These are phyloP conservation scores for Austrofundulus limnaeus DNA, from an alignment of 2,113 vertebrate genomes.

Conservation along the genomic window DNA sequence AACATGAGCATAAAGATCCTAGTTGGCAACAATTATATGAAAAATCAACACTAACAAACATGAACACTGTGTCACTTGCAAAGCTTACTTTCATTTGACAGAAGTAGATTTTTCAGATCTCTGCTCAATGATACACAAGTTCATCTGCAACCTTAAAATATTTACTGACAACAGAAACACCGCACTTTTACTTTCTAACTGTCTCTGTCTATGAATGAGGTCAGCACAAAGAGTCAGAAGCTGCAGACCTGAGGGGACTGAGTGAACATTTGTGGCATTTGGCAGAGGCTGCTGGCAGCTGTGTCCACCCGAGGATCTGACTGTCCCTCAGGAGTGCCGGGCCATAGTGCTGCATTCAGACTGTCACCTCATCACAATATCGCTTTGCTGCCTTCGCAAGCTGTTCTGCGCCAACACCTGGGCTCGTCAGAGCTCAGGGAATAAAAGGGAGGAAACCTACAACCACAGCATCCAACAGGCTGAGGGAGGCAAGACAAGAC, in stretches of 20 bases:
- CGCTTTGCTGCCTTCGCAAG: slow-evolving; percentile 62
- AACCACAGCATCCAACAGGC: slow-evolving; percentile 11
- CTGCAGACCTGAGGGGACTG: slow-evolving; percentile 34
- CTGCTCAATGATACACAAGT: too few species aligned
- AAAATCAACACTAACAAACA: too few species aligned
- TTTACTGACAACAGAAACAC: slow-evolving; percentile 7
- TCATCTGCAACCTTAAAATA: not conserved
- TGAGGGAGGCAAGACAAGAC: slow-evolving; percentile 27
- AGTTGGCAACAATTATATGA: too few species aligned
- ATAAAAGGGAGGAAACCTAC: slow-evolving; percentile 39
- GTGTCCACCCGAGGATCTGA: slow-evolving; percentile 60
- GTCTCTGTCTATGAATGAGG: slow-evolving; percentile 52
- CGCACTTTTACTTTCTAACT: slow-evolving; percentile 23
- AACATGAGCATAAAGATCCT: too few species aligned
- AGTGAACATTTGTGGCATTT: slow-evolving; percentile 74
- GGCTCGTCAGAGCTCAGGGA: slow-evolving; percentile 52
- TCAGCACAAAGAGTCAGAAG: slow-evolving; percentile 52
- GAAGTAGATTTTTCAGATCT: too few species aligned
- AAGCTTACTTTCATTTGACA: not conserved
- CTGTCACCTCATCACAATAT: slow-evolving; percentile 57
- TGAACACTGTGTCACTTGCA: too few species aligned
- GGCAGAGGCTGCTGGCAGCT: too few species aligned
- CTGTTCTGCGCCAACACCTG: slow-evolving; percentile 70
- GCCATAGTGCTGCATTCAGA: too few species aligned
- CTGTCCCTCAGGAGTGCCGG: slow-evolving; percentile 56